Evolutionary conservation across 2,888 invertebrate species (phyloP).

Genomic region (Drosophila formosana): DNA sequence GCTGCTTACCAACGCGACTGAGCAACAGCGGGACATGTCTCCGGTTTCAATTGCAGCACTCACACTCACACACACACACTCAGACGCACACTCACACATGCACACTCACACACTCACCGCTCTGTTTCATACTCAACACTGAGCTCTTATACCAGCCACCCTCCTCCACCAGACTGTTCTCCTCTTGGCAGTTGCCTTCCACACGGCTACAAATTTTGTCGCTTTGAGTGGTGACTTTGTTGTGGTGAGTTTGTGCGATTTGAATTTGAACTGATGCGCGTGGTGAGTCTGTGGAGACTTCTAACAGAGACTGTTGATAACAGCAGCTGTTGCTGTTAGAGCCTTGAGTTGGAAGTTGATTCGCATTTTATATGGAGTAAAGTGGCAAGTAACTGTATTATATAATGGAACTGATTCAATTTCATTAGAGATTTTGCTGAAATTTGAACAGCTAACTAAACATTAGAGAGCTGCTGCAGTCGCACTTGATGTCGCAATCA

Average conservation of each 20-base stretch:
- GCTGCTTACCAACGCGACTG: slow-evolving; percentile 20
- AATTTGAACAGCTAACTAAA: slow-evolving; percentile 16
- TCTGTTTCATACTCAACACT: background rate
- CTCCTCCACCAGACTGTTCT: background rate
- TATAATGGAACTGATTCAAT: background rate
- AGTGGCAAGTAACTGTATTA: background rate
- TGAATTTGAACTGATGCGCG: slow-evolving; percentile 36
- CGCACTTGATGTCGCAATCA: slow-evolving; percentile 42
- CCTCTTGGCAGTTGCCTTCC: slow-evolving; percentile 27
- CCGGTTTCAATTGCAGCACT: slow-evolving; percentile 28
- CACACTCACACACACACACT: background rate
- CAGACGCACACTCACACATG: background rate
- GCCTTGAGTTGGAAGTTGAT: background rate
- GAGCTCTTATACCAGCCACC: slow-evolving; percentile 44
- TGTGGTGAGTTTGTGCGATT: slow-evolving; percentile 38
- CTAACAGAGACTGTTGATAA: slow-evolving; percentile 21
- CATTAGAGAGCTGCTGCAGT: slow-evolving; percentile 3
- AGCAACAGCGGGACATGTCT: slow-evolving; percentile 20
- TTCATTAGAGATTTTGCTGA: background rate
- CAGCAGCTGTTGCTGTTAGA: slow-evolving; percentile 22
- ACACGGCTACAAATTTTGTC: slow-evolving; percentile 51
- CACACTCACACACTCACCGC: background rate
- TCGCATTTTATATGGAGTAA: too few relatives aligned
- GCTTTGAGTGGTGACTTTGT: slow-evolving; percentile 37
- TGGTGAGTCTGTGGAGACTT: slow-evolving; percentile 38